Percentiles rank a stretch among this genome's conserved stretches.
Conservation (phyloP, 2,797 vertebrate species). For the Molossus molossus region DNA sequence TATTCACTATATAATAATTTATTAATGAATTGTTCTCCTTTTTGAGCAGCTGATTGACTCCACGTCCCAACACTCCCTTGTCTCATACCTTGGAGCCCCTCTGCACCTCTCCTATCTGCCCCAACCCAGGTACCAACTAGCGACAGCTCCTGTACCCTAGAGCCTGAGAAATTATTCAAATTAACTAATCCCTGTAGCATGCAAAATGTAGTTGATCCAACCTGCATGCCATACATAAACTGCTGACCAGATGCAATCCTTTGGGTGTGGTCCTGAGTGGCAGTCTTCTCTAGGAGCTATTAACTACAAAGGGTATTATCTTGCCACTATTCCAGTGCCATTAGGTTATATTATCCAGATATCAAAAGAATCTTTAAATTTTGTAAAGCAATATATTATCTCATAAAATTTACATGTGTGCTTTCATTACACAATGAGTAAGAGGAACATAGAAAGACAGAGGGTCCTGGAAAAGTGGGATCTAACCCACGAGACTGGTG, state of each 20-base stretch:
- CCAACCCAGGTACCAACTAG: background rate
- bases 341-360: background rate
- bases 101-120: background rate
- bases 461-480: background rate
- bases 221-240: background rate
- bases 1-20: background rate
- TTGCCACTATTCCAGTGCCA: background rate
- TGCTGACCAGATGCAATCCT: background rate
- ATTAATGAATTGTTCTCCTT: background rate
- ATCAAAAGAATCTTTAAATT: background rate
- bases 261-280: background rate
- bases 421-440: background rate
- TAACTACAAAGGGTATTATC: background rate
- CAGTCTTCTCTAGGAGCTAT: background rate
- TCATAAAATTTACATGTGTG: background rate
- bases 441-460: background rate
- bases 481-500: background rate
- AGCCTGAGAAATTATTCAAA: background rate
- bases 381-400: background rate
- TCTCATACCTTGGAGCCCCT: background rate
- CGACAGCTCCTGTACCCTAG: background rate
- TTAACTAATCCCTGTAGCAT: background rate
- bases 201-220: background rate
- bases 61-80: background rate
- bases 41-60: background rate